Evolutionary conservation across 2,888 invertebrate genomes (phyloP), one percentile per base, ranked within the genome.

Genomic region (Onthophagus sagittarius): DNA sequence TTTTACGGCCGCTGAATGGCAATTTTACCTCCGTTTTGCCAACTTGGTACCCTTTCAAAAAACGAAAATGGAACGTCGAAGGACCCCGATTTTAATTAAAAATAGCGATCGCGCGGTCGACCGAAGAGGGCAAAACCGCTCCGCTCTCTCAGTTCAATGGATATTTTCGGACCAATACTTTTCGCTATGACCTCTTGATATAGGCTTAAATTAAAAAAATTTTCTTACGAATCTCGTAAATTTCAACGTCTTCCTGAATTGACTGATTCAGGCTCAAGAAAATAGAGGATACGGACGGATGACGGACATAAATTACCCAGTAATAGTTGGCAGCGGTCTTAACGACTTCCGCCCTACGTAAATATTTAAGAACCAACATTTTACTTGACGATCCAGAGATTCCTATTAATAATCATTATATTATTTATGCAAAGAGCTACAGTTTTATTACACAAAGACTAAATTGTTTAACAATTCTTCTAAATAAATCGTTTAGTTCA

Each of bases 301-400:
- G 23, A 32, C 23, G 15, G 15, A 67, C 67, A 67, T 67, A 31
- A 67, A n/a, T 67, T 67, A n/a, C 15, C 11, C 67, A 11, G 15
- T 64, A 64, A 15, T 15, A 67, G 67, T 67, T 32, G 13, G 13
- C 67, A 67, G 67, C 67, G 15, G 32, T 67, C 15, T 67, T 67
- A 67, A 67, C 67, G 67, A 67, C 67, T 67, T 67, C 67, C 67
- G 67, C 32, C 15, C n/a, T 15, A 53, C 67, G 67, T 32, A 67
- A 67, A 67, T 67, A 67, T n/a, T 67, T 67, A 67, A 15, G 32
- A 67, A 67, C 67, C 23, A 9, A 53, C 9, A 53, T 53, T 53
- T 53, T 9, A 53, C 39, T 53, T 53, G 39, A 53, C 39, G 39
- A 53, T 53, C 9, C 39, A 11, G 11, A 53, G 39, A 53, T 53